phyloP scores from a whole-genome alignment of 2,113 vertebrate genomes.

The Tricholaema leucomelas region DNA sequence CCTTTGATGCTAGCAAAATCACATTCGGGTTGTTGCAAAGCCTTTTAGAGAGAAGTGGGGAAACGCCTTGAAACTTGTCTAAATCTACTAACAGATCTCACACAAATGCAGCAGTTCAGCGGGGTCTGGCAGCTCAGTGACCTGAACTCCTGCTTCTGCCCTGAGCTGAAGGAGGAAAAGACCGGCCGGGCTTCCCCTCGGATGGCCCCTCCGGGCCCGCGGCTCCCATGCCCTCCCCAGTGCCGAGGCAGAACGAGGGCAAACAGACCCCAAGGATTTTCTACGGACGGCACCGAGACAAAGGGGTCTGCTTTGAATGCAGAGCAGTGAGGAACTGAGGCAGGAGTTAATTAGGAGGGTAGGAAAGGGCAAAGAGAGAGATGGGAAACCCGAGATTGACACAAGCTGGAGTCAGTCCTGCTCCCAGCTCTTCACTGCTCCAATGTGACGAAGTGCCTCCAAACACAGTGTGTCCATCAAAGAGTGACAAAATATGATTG shows the following conservation, averaged over 20 bases:
- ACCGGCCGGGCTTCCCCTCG: background rate
- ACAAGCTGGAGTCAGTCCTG: background rate
- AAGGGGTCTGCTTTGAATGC: background rate
- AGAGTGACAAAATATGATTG: background rate
- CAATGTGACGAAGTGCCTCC: background rate
- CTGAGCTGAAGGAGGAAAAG: background rate
- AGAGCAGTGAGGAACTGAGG: background rate
- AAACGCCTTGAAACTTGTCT: background rate
- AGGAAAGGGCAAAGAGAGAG: background rate
- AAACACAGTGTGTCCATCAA: background rate
- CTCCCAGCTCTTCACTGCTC: background rate
- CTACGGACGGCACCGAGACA: background rate
- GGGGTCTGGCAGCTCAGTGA: background rate
- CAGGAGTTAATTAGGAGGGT: background rate
- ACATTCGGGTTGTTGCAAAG: background rate
- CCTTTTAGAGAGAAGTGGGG: background rate
- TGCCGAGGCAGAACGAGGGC: background rate
- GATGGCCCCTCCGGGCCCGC: background rate
- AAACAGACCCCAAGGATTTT: background rate
- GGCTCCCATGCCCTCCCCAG: background rate
- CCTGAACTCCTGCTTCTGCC: background rate
- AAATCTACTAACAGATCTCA: background rate
- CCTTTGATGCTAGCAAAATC: too few relatives aligned
- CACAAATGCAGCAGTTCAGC: background rate
- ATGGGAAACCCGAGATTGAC: background rate